Evolutionary conservation across 2,797 vertebrate species (phyloP).

Genomic region (Hoplostethus atlanticus): DNA sequence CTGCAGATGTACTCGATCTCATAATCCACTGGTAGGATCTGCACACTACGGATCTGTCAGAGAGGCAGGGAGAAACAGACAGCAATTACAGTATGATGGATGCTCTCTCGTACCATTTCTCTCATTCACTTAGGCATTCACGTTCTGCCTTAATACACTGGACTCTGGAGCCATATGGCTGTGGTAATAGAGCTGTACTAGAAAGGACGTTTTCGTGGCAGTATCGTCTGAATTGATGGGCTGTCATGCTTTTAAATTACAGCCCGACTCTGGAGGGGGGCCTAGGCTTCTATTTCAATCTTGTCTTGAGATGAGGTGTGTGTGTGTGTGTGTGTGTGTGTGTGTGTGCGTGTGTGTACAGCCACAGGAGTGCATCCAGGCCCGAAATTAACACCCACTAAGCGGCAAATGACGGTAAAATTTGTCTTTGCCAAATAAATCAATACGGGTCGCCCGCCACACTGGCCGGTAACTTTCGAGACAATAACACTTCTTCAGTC

Average conservation of each 20-base stretch:
- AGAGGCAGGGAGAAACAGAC: conserved; percentile 16
- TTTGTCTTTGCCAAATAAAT: no score
- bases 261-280: conserved; percentile 15
- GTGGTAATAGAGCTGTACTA: conserved; percentile 27
- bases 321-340: not conserved
- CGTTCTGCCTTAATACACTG: conserved; percentile 14
- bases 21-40: conserved; percentile 93
- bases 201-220: conserved; percentile 23
- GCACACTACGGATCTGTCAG: conserved; percentile 90
- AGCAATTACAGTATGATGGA: conserved; percentile 49
- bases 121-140: conserved; percentile 28
- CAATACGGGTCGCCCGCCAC: no score
- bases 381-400: no score
- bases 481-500: no score
- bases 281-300: conserved; percentile 3
- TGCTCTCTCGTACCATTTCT: conserved; percentile 29
- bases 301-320: not conserved
- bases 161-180: conserved; percentile 36
- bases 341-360: not conserved
- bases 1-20: conserved; percentile 97
- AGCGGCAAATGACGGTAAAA: no score
- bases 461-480: no score
- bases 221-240: conserved; percentile 36
- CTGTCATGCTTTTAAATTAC: conserved; percentile 37
- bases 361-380: not conserved